Conservation (phyloP, 2,797 vertebrate species). For the Artibeus jamaicensis region DNA sequence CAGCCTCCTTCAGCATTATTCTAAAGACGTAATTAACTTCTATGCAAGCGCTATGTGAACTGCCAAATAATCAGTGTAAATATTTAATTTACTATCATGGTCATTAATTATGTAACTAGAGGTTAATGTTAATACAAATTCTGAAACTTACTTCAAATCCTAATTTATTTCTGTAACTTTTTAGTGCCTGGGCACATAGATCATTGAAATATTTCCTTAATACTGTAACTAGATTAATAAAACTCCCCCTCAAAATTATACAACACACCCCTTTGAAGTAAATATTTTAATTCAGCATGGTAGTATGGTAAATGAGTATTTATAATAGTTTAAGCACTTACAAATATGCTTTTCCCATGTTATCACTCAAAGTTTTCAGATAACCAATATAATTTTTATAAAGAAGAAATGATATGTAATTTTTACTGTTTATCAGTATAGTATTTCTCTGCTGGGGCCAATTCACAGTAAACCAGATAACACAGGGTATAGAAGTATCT, state of each 20-base stretch:
- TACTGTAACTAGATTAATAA: background rate
- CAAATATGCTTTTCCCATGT: background rate
- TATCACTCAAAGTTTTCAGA: background rate
- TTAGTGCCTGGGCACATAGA: background rate
- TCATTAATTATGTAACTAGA: background rate
- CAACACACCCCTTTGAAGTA: background rate
- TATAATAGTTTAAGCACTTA: background rate
- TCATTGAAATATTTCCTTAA: background rate
- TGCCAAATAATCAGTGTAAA: background rate
- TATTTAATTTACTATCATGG: background rate
- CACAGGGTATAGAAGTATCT: background rate
- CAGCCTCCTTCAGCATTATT: background rate
- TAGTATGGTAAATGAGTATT: background rate
- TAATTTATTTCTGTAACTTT: background rate
- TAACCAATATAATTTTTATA: background rate
- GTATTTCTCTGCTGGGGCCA: background rate
- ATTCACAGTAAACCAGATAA: background rate
- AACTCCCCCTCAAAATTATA: background rate
- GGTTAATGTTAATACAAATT: background rate
- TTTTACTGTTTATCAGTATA: background rate
- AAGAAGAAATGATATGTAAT: background rate
- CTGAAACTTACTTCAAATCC: background rate
- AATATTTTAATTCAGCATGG: conserved; percentile 9
- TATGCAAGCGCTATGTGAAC: background rate
- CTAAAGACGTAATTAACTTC: background rate